A percentile compares a stretch with the other conserved stretches of the same genome.
phyloP scores from a whole-genome alignment of 2,888 invertebrate genomes.

The Ichneumon xanthorius region DNA sequence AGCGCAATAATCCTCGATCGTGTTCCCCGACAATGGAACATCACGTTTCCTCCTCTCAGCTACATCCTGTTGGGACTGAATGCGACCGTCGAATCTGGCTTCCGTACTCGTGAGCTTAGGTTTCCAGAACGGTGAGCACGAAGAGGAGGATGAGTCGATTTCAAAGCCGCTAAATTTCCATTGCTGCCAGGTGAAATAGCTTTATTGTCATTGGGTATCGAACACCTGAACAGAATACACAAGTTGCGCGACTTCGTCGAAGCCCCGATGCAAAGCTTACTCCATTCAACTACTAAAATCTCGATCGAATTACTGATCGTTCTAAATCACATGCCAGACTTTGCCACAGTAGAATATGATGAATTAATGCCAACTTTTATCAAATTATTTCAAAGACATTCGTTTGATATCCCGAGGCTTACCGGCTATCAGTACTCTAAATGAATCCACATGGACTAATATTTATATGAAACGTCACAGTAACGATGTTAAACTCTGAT shows the following conservation, averaged over 20 bases:
- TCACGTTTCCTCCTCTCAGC: slow-evolving; percentile 31
- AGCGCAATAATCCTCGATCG: slow-evolving; percentile 53
- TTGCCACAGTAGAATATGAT: neutral
- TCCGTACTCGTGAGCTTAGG: slow-evolving; percentile 13
- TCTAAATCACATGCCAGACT: neutral
- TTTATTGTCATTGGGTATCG: slow-evolving; percentile 67
- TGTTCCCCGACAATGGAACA: slow-evolving; percentile 26
- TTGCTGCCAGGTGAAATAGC: slow-evolving; percentile 64
- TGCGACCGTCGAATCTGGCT: slow-evolving; percentile 22
- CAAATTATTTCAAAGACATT: neutral
- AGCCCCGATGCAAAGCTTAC: neutral
- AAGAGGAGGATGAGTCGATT: slow-evolving; percentile 32
- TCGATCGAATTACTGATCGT: slow-evolving; percentile 10
- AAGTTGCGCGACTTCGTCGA: slow-evolving; percentile 22
- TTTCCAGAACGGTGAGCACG: neutral
- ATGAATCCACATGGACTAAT: neutral
- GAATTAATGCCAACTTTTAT: neutral
- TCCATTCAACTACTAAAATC: slow-evolving; percentile 7
- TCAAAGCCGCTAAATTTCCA: slow-evolving; percentile 62
- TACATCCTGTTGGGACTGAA: slow-evolving; percentile 1
- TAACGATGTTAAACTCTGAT: slow-evolving; percentile 33
- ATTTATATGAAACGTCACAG: neutral
- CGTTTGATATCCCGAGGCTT: neutral
- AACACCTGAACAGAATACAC: slow-evolving; percentile 15
- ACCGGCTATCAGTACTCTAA: neutral